These are phyloP conservation scores for Lophius americanus DNA, from an alignment of 2,797 vertebrate species.

Conservation along the genomic window DNA sequence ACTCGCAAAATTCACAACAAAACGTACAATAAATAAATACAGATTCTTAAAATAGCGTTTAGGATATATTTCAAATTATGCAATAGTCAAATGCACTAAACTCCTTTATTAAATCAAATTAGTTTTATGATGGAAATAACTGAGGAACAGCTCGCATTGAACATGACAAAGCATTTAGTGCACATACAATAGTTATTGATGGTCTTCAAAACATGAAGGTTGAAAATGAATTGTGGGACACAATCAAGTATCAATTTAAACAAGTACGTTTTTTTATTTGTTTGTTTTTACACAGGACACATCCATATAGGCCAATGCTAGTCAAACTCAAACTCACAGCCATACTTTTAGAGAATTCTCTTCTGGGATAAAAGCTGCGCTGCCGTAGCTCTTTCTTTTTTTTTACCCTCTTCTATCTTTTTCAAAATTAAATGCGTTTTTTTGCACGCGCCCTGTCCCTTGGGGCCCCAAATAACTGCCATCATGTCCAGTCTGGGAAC, in stretches of 20 bases:
- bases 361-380: slow-evolving; percentile 44
- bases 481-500: slow-evolving; percentile 62
- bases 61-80: background rate
- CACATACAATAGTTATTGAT: no score
- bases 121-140: background rate
- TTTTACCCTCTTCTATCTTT: background rate
- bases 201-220: no score
- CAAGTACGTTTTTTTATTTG: background rate
- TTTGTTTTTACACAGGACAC: background rate
- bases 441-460: slow-evolving; percentile 73
- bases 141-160: no score
- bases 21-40: background rate
- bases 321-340: background rate
- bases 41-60: background rate
- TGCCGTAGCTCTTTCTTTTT: background rate
- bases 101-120: no score
- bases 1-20: background rate
- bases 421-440: slow-evolving; percentile 41
- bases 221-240: no score
- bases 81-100: no score
- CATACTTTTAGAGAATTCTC: slow-evolving; percentile 2
- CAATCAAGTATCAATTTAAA: no score
- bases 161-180: background rate
- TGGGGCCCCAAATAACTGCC: slow-evolving; percentile 76
- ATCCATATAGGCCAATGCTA: background rate